phyloP scores from a whole-genome alignment of 1,140 invertebrate genomes.

The Bombus picipes region DNA sequence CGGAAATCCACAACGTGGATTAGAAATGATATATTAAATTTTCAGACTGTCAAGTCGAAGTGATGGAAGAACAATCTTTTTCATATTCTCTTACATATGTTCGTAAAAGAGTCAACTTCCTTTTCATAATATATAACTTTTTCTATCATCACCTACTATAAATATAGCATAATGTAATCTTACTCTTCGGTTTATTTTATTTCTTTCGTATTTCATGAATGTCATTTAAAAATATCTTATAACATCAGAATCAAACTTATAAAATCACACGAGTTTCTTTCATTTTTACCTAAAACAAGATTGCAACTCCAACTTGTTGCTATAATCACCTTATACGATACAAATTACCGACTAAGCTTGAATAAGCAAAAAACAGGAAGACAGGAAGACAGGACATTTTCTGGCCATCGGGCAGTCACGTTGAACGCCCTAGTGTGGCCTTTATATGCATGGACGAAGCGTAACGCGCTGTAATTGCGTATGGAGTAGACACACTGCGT shows the following conservation, averaged over 20 bases:
- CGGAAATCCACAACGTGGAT: not conserved
- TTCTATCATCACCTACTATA: too few relatives aligned
- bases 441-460: slow-evolving; percentile 43
- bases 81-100: not conserved
- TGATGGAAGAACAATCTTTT: not conserved
- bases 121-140: too few relatives aligned
- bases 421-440: slow-evolving; percentile 19
- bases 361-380: not conserved
- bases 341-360: not conserved
- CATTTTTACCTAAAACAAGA: too few relatives aligned
- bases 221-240: too few relatives aligned
- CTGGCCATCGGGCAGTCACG: not conserved
- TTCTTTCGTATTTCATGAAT: too few relatives aligned
- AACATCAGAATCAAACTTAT: too few relatives aligned
- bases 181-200: too few relatives aligned
- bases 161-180: too few relatives aligned
- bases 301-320: too few relatives aligned
- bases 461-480: slow-evolving; percentile 66
- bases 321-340: not conserved
- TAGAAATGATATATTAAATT: not conserved
- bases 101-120: not conserved
- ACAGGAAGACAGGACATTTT: not conserved
- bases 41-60: not conserved
- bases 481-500: slow-evolving; percentile 63
- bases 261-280: too few relatives aligned